A percentile compares a stretch with the other conserved stretches of the same genome.
These are phyloP conservation scores for Lophotriccus pileatus DNA, from an alignment of 2,797 vertebrate genomes.

Conservation along the genomic window DNA sequence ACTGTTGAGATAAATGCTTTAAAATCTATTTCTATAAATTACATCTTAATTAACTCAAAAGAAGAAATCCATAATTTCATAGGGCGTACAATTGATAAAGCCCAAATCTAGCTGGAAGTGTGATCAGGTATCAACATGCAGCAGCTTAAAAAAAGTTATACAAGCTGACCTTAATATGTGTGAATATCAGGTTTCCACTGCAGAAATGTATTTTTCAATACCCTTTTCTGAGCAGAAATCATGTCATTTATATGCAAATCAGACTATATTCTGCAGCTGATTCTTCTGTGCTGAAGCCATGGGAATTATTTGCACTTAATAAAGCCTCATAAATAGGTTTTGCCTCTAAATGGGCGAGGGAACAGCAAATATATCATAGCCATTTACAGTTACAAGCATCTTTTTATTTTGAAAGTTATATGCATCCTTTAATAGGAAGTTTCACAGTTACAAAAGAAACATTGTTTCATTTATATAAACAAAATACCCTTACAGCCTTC, in stretches of 20 bases:
- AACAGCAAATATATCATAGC: constrained; percentile 63
- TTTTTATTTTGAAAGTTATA: constrained; percentile 73
- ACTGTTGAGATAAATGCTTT: constrained; percentile 59
- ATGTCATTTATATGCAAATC: constrained; percentile 85
- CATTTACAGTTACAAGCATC: constrained; percentile 72
- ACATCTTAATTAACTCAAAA: constrained; percentile 70
- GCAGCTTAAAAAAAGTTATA: constrained; percentile 68
- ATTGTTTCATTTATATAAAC: constrained; percentile 55
- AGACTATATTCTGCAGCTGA: constrained; percentile 72
- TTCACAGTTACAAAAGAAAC: constrained; percentile 71
- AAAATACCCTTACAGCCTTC: constrained; percentile 14
- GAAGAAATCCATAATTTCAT: constrained; percentile 62
- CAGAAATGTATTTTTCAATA: constrained; percentile 79
- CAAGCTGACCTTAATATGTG: constrained; percentile 74
- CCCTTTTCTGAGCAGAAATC: constrained; percentile 76
- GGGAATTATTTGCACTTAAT: constrained; percentile 84
- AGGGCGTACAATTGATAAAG: constrained; percentile 41
- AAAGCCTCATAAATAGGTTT: constrained; percentile 81
- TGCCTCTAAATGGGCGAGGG: constrained; percentile 66
- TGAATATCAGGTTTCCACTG: constrained; percentile 71
- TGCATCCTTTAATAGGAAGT: constrained; percentile 66
- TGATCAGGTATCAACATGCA: constrained; percentile 66
- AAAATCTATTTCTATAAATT: constrained; percentile 38
- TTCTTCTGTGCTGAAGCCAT: constrained; percentile 71
- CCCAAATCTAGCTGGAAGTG: constrained; percentile 50